phyloP scores from a whole-genome alignment of 2,797 vertebrate genomes.

The Oreochromis grahami region DNA sequence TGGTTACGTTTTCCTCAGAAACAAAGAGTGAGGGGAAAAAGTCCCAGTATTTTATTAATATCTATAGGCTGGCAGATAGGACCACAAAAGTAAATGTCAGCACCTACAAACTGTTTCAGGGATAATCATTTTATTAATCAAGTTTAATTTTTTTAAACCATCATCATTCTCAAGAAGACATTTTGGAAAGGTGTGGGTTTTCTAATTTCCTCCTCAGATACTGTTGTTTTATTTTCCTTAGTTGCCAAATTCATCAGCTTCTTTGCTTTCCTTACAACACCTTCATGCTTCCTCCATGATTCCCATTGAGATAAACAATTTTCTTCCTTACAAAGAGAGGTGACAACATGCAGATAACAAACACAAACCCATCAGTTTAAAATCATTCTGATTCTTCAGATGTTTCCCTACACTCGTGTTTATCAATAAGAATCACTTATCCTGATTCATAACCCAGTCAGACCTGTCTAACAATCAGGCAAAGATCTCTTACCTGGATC shows the following conservation, averaged over 20 bases:
- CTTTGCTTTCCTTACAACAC: background rate
- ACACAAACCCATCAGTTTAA: background rate
- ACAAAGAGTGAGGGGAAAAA: fast-evolving
- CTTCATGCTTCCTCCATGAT: background rate
- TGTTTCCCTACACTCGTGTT: background rate
- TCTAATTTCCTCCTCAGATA: background rate
- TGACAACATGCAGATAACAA: background rate
- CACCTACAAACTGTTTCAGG: background rate
- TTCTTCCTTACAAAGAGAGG: background rate
- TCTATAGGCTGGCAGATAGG: background rate
- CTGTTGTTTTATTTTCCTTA: background rate
- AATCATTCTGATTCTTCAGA: background rate
- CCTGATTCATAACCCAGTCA: background rate
- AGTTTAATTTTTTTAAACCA: background rate
- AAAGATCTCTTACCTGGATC: background rate
- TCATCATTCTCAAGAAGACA: background rate
- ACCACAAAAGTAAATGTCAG: fast-evolving
- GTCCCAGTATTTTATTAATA: background rate
- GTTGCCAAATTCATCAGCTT: background rate
- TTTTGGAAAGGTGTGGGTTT: background rate
- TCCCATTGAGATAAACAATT: background rate
- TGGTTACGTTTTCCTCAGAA: fast-evolving
- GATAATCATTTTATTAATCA: background rate
- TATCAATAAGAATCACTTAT: background rate
- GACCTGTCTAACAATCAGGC: fast-evolving